Evolutionary conservation across 2,113 vertebrate genomes (phyloP), one percentile per base, ranked within the genome.

Genomic region (Lepus europaeus): DNA sequence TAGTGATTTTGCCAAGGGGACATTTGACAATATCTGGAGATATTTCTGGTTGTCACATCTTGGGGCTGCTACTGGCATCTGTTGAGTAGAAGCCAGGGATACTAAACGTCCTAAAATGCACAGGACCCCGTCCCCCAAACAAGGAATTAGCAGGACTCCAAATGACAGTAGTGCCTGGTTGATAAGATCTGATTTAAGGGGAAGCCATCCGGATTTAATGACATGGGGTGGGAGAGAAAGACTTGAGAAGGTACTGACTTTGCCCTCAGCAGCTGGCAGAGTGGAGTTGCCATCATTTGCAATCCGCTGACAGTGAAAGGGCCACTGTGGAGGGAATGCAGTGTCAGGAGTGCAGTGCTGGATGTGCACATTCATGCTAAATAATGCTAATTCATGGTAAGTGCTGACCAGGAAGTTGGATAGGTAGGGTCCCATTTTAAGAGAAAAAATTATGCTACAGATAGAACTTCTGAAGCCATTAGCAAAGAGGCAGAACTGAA

Each of bases 401-500:
- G 14, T 80, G 10, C 33, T 66, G 6, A 39, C 11, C 29, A 84
- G 81, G 45, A 64, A 63, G 70, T 77, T 80, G 31, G 7, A 39
- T 49, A 56, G 16, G 5, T 66, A 33, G 83, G 70, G 23, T 79
- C 33, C 88, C n/a, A 89, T 78, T 68, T 49, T 56, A n/a, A 25
- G 17, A 87, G 16, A 63, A n/a, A 76, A 17, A 17, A 51, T 27
- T 72, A 13, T 93, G 8, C 29, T 51, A n/a, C 72, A 64, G 10
- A 69, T 25, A 4, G 16, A 64, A 70, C 74, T 93, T 72, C 86
- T 56, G 7, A 53, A 93, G n/a, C 45, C 9, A n/a, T 5, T 61
- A 56, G 29, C 29, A 92, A 85, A 51, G 29, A 91, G 45, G 78
- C 69, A 81, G 23, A 39, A 90, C 95, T 94, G 90, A 93, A 82